phyloP scores from a whole-genome alignment of 2,888 invertebrate genomes.

The Trilocha varians region DNA sequence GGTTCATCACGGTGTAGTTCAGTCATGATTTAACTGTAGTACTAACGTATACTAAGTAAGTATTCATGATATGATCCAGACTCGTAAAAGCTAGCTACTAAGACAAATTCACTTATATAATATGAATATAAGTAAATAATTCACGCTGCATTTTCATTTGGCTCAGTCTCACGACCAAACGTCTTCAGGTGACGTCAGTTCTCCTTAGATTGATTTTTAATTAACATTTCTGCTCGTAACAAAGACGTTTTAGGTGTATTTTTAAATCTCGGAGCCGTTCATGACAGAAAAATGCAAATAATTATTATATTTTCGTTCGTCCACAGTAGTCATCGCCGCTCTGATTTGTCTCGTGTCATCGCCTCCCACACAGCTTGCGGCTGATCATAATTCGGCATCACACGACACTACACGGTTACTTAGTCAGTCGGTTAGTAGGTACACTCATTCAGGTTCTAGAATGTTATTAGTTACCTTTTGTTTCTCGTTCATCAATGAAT shows the following conservation, averaged over 20 bases:
- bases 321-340: constrained; percentile 25
- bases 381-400: constrained; percentile 33
- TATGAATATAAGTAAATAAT: not conserved
- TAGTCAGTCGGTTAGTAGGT: constrained; percentile 31
- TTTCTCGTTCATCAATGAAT: not conserved
- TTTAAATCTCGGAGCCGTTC: not conserved
- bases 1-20: constrained; percentile 26
- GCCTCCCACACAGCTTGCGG: constrained; percentile 34
- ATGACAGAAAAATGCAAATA: not conserved
- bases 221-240: not conserved
- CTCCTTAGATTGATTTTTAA: not conserved
- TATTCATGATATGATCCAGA: not conserved
- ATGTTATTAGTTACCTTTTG: constrained; percentile 11
- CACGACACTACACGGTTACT: constrained; percentile 34
- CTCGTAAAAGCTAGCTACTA: too few relatives aligned
- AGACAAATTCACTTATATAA: too few relatives aligned
- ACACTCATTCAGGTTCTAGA: constrained; percentile 30
- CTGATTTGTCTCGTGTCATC: constrained; percentile 34
- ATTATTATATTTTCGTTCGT: constrained; percentile 19
- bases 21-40: not conserved
- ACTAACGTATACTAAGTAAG: not conserved
- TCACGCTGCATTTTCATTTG: not conserved
- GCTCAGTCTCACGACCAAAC: not conserved
- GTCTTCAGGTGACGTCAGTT: not conserved
- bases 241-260: not conserved